phyloP scores from a whole-genome alignment of 1,140 invertebrate species.

The Drosophila micromelanica region DNA sequence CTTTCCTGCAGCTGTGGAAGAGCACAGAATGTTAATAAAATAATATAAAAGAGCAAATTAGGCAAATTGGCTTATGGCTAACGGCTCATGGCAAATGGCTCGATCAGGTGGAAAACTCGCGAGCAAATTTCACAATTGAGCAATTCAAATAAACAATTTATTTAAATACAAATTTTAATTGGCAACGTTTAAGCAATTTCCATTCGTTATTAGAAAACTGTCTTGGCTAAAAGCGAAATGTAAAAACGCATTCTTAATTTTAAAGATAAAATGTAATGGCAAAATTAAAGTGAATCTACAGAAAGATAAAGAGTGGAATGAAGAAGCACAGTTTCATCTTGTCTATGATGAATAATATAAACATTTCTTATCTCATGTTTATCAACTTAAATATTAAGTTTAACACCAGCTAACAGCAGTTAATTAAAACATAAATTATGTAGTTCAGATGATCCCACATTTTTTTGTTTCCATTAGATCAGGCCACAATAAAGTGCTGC shows the following conservation, averaged over 20 bases:
- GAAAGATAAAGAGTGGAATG: not conserved
- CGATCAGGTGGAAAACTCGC: constrained; percentile 25
- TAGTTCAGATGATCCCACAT: not conserved
- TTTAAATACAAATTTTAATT: constrained; percentile 41
- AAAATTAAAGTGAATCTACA: no score
- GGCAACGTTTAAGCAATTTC: constrained; percentile 3
- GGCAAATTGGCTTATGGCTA: constrained; percentile 24
- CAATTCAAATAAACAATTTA: constrained; percentile 61
- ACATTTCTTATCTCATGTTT: not conserved
- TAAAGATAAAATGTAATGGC: no score
- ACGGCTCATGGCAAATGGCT: constrained; percentile 21
- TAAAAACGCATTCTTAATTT: no score
- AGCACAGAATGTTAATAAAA: constrained; percentile 33
- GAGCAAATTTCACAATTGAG: constrained; percentile 13
- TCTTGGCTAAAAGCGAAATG: not conserved
- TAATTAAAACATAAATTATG: not conserved
- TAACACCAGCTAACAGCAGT: not conserved
- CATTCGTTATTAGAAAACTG: not conserved
- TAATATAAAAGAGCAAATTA: constrained; percentile 34
- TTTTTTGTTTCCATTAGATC: not conserved
- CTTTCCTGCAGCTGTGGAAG: not conserved
- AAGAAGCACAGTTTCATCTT: not conserved
- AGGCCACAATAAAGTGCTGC: no score
- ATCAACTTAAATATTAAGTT: constrained; percentile 2
- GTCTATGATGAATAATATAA: not conserved